Base-by-base conservation (phyloP, 2,113 vertebrate species). In the Mionectes macconnelli region DNA sequence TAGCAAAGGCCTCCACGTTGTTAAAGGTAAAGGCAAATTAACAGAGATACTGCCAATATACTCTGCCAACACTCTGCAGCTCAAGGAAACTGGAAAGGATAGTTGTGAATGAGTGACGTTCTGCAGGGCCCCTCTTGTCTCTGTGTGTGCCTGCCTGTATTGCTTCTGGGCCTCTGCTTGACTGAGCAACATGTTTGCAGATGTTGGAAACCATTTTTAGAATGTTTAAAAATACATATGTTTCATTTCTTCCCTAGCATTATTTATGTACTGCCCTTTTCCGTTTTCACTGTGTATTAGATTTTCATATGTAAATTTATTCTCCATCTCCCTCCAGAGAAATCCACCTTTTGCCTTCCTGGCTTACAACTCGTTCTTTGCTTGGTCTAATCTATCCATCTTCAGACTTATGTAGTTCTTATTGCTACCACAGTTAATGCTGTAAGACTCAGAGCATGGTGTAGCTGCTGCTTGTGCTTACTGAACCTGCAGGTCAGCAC, bases 261-360 rank as follows among this genome's bases (percentile, higher is more conserved):
- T 95, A 88, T 93, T 95, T 95, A 93, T 88, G 64, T 74, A 70
- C 88, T 90, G 59, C 64, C 44, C 62, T 94, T 96, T 97, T 68
- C 52, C 56, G 56, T 94, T 89, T 76, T 74, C 75, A 57, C 47
- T 31, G 35, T 84, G 21, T 60, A 78, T 94, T 93, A 68, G 56
- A 84, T 94, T 96, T 94, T 93, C 59, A 47, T 92, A 93, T 83
- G 90, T 78, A 96, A 95, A 92, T 80, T 25, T 67, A 63, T 88
- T 86, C 82, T 77, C 12, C 0, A 0, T 63, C 64, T 81, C 31
- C 47, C 88, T 91, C 90, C 47, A 86, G 82, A 96, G 94, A 90
- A 91, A 93, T 95, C 39, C 84, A 90, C 87, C 63, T 94, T 94
- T 90, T 56, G 52, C 42, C 28, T 77, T 37, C 90, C 82, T 40